These are phyloP conservation scores for Syngnathus typhle DNA, from an alignment of 2,113 vertebrate species.

Conservation along the genomic window DNA sequence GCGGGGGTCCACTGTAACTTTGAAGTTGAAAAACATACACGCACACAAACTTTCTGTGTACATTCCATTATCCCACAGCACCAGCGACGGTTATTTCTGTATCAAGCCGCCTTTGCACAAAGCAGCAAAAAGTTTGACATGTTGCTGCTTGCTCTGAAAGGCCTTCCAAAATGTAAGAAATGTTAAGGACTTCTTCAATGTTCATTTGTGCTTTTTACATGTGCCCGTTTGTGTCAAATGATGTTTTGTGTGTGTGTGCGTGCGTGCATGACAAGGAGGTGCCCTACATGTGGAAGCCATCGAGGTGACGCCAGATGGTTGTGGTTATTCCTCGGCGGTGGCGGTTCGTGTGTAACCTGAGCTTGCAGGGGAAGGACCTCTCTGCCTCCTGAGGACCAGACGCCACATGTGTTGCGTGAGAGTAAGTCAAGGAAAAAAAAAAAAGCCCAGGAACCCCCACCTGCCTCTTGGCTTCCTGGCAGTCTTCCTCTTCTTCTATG, in stretches of 20 bases:
- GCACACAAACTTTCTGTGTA: no score
- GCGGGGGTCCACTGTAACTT: no score
- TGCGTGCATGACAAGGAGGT: slow-evolving; percentile 29
- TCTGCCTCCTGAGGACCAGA: slow-evolving; percentile 57
- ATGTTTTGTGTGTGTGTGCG: background rate
- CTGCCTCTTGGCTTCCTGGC: slow-evolving; percentile 53
- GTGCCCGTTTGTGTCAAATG: background rate
- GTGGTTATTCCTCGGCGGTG: slow-evolving; percentile 64
- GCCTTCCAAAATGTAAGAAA: background rate
- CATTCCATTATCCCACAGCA: no score
- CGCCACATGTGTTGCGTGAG: slow-evolving; percentile 68
- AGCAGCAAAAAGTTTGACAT: background rate
- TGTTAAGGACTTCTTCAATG: background rate
- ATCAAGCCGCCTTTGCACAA: no score
- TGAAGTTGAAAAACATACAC: no score
- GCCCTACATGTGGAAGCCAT: slow-evolving; percentile 67
- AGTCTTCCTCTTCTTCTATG: background rate
- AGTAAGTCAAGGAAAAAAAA: slow-evolving; percentile 47
- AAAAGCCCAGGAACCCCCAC: slow-evolving; percentile 51
- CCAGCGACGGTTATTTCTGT: no score
- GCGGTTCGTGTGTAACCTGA: slow-evolving; percentile 61
- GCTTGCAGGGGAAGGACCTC: slow-evolving; percentile 53
- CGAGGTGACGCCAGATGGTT: slow-evolving; percentile 66
- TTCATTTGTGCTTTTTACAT: background rate
- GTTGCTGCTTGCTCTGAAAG: background rate